phyloP scores from a whole-genome alignment of 2,888 invertebrate genomes.

The Noctua janthe region DNA sequence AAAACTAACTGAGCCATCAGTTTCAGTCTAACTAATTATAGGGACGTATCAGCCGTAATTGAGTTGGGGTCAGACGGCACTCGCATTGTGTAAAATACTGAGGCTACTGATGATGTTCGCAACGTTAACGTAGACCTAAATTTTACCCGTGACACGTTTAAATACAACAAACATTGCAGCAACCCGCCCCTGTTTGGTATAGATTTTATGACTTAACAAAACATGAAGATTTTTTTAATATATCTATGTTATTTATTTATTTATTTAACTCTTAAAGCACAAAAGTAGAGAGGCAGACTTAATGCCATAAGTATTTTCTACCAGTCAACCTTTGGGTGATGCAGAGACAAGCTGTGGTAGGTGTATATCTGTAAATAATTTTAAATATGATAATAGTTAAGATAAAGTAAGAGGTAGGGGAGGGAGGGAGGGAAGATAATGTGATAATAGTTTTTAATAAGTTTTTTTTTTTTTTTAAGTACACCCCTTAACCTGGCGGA shows the following conservation, averaged over 20 bases:
- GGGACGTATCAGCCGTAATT: slow-evolving; percentile 25
- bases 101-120: not conserved
- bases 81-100: slow-evolving; percentile 11
- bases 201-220: not conserved
- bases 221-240: not conserved
- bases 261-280: too few species aligned
- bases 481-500: not conserved
- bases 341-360: too few species aligned
- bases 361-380: too few species aligned
- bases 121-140: not conserved
- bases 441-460: too few species aligned
- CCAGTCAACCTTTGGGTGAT: too few species aligned
- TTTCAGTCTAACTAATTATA: slow-evolving; percentile 50
- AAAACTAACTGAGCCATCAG: slow-evolving; percentile 56
- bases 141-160: not conserved
- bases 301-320: too few species aligned
- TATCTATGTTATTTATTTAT: not conserved
- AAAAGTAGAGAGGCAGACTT: too few species aligned
- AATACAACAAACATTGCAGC: not conserved
- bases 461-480: not conserved
- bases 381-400: too few species aligned
- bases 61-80: slow-evolving; percentile 21
- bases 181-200: not conserved
- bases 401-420: too few species aligned
- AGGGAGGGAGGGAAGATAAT: too few species aligned